These are phyloP conservation scores for Bombus turneri DNA, from an alignment of 1,140 invertebrate species.

Conservation along the genomic window DNA sequence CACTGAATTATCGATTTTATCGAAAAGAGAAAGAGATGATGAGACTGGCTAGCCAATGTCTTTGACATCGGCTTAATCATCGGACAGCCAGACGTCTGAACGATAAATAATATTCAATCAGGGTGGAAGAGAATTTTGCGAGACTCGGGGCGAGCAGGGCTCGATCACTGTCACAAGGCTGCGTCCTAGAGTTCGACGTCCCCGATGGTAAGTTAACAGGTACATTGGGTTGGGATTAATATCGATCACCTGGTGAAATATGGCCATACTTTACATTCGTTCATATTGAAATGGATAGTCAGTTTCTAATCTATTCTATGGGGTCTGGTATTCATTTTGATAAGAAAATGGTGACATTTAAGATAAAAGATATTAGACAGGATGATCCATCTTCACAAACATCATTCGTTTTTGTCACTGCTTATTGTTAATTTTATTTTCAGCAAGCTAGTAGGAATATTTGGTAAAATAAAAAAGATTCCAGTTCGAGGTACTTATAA, in stretches of 20 bases:
- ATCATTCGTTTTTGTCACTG: background rate
- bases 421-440: too few relatives aligned
- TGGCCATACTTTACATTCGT: background rate
- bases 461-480: too few relatives aligned
- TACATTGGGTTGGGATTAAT: background rate
- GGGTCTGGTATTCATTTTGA: background rate
- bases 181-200: background rate
- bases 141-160: background rate
- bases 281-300: background rate
- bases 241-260: background rate
- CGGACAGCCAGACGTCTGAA: background rate
- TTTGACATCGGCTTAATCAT: too few relatives aligned
- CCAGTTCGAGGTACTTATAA: too few relatives aligned
- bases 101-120: constrained; percentile 41
- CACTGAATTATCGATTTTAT: too few relatives aligned
- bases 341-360: background rate
- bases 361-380: background rate
- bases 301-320: background rate
- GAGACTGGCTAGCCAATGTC: too few relatives aligned
- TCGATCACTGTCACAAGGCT: constrained; percentile 33
- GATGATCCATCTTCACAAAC: background rate
- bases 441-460: too few relatives aligned
- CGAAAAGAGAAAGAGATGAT: too few relatives aligned
- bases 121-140: background rate
- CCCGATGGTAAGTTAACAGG: background rate